These are phyloP conservation scores for Mermis nigrescens DNA, from an alignment of 2,888 invertebrate genomes.

Conservation along the genomic window DNA sequence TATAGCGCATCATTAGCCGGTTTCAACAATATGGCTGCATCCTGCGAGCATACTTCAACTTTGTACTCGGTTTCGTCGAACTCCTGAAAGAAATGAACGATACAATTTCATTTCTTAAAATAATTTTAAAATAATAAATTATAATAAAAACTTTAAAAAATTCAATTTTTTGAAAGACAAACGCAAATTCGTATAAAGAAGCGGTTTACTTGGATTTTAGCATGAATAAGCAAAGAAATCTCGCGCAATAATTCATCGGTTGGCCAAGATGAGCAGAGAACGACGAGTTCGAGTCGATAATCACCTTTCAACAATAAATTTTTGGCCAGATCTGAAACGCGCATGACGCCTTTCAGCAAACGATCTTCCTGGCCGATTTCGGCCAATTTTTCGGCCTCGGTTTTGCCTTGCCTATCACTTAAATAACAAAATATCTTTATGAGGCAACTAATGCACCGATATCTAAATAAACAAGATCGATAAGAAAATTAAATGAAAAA, in stretches of 20 bases:
- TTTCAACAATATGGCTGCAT: background rate
- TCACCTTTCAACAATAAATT: conserved; percentile 74
- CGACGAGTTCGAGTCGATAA: conserved; percentile 69
- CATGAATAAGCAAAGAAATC: conserved; percentile 45
- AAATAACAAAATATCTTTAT: no score
- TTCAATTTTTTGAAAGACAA: no score
- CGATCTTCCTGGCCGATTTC: conserved; percentile 45
- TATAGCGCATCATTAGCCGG: background rate
- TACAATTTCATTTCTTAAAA: no score
- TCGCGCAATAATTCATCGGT: conserved; percentile 63
- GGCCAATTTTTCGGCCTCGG: background rate
- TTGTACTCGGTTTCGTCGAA: background rate
- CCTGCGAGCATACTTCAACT: background rate
- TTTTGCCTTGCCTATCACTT: background rate
- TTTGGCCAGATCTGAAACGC: conserved; percentile 73
- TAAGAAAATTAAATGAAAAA: no score
- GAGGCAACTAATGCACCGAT: no score
- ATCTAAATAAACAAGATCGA: no score
- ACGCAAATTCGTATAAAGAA: conserved; percentile 17
- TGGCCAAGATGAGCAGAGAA: conserved; percentile 81
- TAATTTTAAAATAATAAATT: no score
- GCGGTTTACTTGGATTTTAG: background rate
- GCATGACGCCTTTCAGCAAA: conserved; percentile 82
- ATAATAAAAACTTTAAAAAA: no score
- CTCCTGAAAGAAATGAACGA: background rate